phyloP scores from a whole-genome alignment of 2,888 invertebrate species.

The Drosophila niveifrons region DNA sequence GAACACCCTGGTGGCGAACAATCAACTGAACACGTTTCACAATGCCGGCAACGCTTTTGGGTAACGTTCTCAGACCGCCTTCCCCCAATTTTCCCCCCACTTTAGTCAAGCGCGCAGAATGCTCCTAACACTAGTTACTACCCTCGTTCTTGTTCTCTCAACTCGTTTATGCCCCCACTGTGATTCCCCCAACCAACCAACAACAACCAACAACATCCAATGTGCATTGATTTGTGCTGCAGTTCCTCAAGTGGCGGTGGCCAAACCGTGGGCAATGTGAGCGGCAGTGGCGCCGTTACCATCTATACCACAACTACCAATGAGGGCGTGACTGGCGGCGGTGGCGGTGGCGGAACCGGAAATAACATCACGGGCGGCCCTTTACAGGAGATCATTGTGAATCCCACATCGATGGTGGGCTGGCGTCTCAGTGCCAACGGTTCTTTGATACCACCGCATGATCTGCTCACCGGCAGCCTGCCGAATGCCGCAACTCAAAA shows the following conservation, averaged over 20 bases:
- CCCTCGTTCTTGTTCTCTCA: slow-evolving; percentile 72
- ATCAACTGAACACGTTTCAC: slow-evolving; percentile 85
- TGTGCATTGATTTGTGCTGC: slow-evolving; percentile 43
- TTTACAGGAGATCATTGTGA: slow-evolving; percentile 85
- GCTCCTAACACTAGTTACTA: slow-evolving; percentile 70
- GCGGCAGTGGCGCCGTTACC: slow-evolving; percentile 82
- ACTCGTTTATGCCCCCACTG: slow-evolving; percentile 42
- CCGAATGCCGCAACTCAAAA: slow-evolving; percentile 85
- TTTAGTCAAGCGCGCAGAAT: slow-evolving; percentile 40
- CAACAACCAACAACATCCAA: slow-evolving; percentile 47
- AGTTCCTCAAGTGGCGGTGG: slow-evolving; percentile 85
- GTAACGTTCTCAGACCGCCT: slow-evolving; percentile 84
- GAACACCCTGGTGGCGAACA: slow-evolving; percentile 85
- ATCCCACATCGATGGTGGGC: slow-evolving; percentile 85
- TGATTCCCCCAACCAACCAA: slow-evolving; percentile 7
- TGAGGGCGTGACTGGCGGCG: slow-evolving; percentile 74
- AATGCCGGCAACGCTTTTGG: slow-evolving; percentile 85
- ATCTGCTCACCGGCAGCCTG: slow-evolving; percentile 83
- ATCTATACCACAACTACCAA: slow-evolving; percentile 84
- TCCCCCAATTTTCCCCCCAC: slow-evolving; percentile 7
- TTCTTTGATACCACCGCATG: slow-evolving; percentile 85
- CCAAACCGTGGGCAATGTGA: slow-evolving; percentile 83
- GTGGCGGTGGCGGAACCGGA: slow-evolving; percentile 51
- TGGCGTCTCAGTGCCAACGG: slow-evolving; percentile 85
- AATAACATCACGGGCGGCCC: slow-evolving; percentile 83